Percentiles rank a stretch among this genome's conserved stretches.
phyloP scores from a whole-genome alignment of 2,888 invertebrate species.

The Apoderus coryli region DNA sequence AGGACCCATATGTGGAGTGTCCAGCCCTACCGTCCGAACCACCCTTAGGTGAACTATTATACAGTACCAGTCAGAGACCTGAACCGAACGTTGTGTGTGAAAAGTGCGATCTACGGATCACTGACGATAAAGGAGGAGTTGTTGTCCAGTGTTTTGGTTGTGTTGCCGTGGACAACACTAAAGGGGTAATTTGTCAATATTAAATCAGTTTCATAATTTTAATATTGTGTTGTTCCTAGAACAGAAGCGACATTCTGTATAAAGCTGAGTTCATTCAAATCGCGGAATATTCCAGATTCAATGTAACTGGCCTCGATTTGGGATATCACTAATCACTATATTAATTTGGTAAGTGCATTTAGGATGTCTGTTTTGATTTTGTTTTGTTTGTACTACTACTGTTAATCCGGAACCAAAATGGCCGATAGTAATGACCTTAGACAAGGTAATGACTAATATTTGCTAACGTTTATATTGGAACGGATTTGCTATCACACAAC shows the following conservation, averaged over 20 bases:
- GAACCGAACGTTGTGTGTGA: slow-evolving; percentile 21
- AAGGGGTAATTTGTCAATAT: slow-evolving; percentile 15
- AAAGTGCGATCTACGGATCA: slow-evolving; percentile 26
- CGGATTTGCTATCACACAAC: too few relatives aligned
- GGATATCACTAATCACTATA: too few relatives aligned
- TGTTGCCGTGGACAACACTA: slow-evolving; percentile 18
- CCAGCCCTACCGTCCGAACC: slow-evolving; percentile 14
- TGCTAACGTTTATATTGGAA: too few relatives aligned
- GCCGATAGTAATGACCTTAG: too few relatives aligned
- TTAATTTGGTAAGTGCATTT: too few relatives aligned
- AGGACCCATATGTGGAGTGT: slow-evolving; percentile 16
- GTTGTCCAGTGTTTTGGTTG: slow-evolving; percentile 26
- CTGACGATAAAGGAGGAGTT: slow-evolving; percentile 22
- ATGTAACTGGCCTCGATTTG: slow-evolving; percentile 10
- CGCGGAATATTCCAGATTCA: slow-evolving; percentile 21
- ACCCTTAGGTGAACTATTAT: slow-evolving; percentile 13
- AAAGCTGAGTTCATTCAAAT: slow-evolving; percentile 22
- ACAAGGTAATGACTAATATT: too few relatives aligned
- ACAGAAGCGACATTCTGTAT: slow-evolving; percentile 19
- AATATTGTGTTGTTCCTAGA: slow-evolving; percentile 17
- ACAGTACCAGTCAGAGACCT: slow-evolving; percentile 11
- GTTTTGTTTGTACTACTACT: too few relatives aligned
- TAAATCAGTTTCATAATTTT: slow-evolving; percentile 7
- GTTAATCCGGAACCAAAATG: too few relatives aligned
- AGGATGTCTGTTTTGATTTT: too few relatives aligned